These are phyloP conservation scores for Nothocercus nigrocapillus DNA, from an alignment of 2,113 vertebrate genomes.

Conservation along the genomic window DNA sequence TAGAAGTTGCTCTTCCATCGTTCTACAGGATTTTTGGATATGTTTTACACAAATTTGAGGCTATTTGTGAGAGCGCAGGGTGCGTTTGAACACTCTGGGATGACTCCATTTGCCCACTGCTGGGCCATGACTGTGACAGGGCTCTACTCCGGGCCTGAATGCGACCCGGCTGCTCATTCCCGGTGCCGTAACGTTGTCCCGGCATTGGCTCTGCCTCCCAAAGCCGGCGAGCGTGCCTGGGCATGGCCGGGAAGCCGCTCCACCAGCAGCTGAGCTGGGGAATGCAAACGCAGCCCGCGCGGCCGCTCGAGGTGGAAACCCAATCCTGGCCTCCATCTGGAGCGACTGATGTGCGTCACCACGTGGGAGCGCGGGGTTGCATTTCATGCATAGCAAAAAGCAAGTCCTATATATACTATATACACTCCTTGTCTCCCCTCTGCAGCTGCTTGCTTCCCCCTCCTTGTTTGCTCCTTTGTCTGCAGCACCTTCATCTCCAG, in stretches of 20 bases:
- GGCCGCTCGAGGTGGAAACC: slow-evolving; percentile 64
- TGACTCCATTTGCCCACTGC: not conserved
- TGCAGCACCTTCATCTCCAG: not conserved
- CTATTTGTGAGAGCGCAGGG: not conserved
- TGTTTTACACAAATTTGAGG: not conserved
- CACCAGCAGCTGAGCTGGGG: slow-evolving; percentile 57
- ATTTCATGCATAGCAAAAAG: slow-evolving; percentile 68
- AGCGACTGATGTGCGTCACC: slow-evolving; percentile 61
- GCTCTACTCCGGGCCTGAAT: not conserved
- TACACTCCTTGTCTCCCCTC: not conserved
- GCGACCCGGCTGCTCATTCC: not conserved
- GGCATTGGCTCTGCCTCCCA: not conserved
- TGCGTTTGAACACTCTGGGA: not conserved
- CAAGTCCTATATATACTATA: slow-evolving; percentile 37
- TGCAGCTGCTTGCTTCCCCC: slow-evolving; percentile 29
- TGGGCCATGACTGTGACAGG: not conserved
- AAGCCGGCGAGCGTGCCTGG: not conserved
- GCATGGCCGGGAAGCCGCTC: slow-evolving; percentile 36
- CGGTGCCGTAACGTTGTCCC: not conserved
- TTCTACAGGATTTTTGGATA: not conserved
- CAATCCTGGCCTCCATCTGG: slow-evolving; percentile 70
- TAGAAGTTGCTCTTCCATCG: not conserved
- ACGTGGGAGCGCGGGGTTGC: slow-evolving; percentile 67
- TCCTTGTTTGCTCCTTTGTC: slow-evolving; percentile 14
- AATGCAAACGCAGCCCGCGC: slow-evolving; percentile 58